Base-by-base conservation (phyloP, 2,113 vertebrate genomes). In the Percina caprodes region DNA sequence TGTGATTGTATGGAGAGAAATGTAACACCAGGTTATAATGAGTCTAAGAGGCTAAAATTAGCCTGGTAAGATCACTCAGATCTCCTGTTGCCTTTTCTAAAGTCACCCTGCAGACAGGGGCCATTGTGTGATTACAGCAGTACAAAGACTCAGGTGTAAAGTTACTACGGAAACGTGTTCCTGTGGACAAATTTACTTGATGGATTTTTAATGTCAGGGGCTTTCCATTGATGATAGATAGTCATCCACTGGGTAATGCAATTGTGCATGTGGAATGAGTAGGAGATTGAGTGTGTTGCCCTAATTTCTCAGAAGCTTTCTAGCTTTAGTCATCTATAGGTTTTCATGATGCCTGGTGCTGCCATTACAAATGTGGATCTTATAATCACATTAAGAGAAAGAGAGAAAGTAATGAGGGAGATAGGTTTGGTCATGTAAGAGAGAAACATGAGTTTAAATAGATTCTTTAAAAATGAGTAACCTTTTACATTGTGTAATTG, bases 151-250 rank as follows among this genome's bases (percentile, higher is more conserved):
- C 85, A 87, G 85, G 91, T 92, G 89, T 92, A 88, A 90, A 63
- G 88, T 93, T 91, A 91, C 93, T 74, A 79, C 63, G 67, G 77
- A 88, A 87, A 88, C 49, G 15, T 77, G 87, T 85, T 88, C 83
- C 79, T 33, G 16, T 69, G 80, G 84, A 93, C 91, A 88, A 85
- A 91, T 91, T 91, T 76, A 82, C 86, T 78, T 87, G 86, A 92
- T 91, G 89, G 84, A 89, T 93, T 88, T 92, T 92, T 91, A 92
- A 91, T 92, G 87, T 82, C 80, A 76, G 42, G 77, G 68, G 71
- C 80, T 89, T 86, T 89, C 81, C 82, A 87, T 63, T 82, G 88
- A 65, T 90, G 87, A 92, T 85, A 86, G 87, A 92, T 91, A 72
- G 63, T 62, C 80, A 85, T 85, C 80, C 72, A 80, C 67, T 46